Base-by-base conservation (phyloP, 2,113 vertebrate genomes). In the Neomonachus schauinslandi region DNA sequence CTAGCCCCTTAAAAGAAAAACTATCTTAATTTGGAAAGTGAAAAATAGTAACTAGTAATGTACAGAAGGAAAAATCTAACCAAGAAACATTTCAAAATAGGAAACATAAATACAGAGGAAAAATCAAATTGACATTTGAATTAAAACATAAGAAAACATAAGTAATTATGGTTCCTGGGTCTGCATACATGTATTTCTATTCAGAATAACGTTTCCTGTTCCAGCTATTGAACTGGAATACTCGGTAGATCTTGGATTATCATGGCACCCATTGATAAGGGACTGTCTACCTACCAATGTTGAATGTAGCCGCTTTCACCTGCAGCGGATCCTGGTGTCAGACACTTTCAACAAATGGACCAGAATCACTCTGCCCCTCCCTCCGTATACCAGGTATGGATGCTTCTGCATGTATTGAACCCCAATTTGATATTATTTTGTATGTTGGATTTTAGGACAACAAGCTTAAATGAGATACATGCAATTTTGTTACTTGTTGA, bases 261-360 rank as follows among this genome's bases (percentile, higher is more conserved):
- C 98, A 0, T 99, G 99, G 99, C 99, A 99, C 94, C 99, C 99
- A 0, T 95, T 99, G 97, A 98, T 99, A 96, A 99, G 99, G 98
- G 99, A 99, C 96, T 99, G 99, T 98, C 99, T 99, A 96, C 99
- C 99, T 7, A 99, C 99, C 59, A 99, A 99, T 0, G 99, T 99
- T 0, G 99, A 99, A 98, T 99, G 99, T 98, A 99, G 98, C 71
- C 99, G 98, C 51, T 99, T 99, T 98, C 99, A 99, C 67, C 99
- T 99, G 80, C 99, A 99, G 98, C 99, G 99, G 96, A 98, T 99
- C 96, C 99, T 99, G 94, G 99, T 99, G 81, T 99, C 99, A 4
- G 99, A 99, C 96, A 99, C 99, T 4, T 99, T 99, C 98, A 99
- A 99, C 98, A 99, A 99, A 98, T 99, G 99, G 99, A 99, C 99